Base-by-base conservation (phyloP, 1,140 invertebrate species). In the Sarcophaga peregrina region DNA sequence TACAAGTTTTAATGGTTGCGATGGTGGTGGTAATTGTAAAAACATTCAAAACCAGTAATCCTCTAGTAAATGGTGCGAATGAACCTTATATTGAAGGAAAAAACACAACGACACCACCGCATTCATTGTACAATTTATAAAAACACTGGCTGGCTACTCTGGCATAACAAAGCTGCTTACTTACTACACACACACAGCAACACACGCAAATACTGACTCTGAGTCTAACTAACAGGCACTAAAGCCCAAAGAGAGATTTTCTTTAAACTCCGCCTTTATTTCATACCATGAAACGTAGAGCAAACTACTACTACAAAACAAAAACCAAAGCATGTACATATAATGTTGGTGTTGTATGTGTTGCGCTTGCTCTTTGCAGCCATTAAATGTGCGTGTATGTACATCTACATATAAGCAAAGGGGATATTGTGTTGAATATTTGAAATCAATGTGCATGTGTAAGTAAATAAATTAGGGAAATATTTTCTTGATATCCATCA, bases 341-440 rank as follows among this genome's bases (percentile, higher is more conserved):
- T n/a, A n/a, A n/a, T n/a, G n/a, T n/a, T n/a, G n/a, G n/a, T 46
- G 47, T 80, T n/a, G 9, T 80, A 47, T 52, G 7, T 83, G 82
- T 83, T 37, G 45, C 52, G 75, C 75, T 37, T 76, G 73, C 83
- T 75, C 37, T 50, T 9, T 45, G 20, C n/a, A 17, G 37, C 20
- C n/a, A 68, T n/a, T 80, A 75, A 84, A 8, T 82, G 52, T 52
- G 52, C 45, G n/a, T n/a, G n/a, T n/a, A 81, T 54, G 81, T 11
- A 84, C 48, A 81, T 62, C 82, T 25, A 62, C 84, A 75, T 68
- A 73, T 81, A 84, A 8, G 37, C 50, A 82, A 10, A 72, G 46
- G 15, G 9, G 46, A 11, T 80, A 48, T 11, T 4, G 80, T 11
- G 17, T 74, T 8, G 80, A 46, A 75, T 46, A 85, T 37, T 37